A percentile compares a stretch with the other conserved stretches of the same genome.
Conservation (phyloP, 2,888 invertebrate genomes). For the Apamea epomidion region DNA sequence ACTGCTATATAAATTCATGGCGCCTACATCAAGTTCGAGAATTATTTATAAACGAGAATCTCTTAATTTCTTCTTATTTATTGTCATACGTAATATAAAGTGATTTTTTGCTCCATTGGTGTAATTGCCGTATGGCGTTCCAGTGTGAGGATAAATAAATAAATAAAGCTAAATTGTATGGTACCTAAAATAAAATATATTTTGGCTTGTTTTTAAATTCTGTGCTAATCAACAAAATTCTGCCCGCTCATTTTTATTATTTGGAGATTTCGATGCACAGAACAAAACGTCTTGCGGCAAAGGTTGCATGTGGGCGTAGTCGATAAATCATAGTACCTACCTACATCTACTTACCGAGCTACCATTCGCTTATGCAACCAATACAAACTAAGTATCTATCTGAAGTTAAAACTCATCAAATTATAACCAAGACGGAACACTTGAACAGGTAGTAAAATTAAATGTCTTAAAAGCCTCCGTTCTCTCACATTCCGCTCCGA, state of each 20-base stretch:
- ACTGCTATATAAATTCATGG: not conserved
- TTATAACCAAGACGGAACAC: not conserved
- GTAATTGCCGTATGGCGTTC: no score
- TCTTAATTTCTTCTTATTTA: not conserved
- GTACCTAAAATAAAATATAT: not conserved
- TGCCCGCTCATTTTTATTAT: slow-evolving; percentile 15
- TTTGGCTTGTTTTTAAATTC: no score
- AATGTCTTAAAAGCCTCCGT: slow-evolving; percentile 28
- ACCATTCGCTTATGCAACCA: slow-evolving; percentile 7
- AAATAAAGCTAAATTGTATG: not conserved
- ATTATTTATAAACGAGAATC: not conserved
- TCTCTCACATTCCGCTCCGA: slow-evolving; percentile 35
- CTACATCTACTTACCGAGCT: slow-evolving; percentile 2
- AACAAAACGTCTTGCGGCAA: slow-evolving; percentile 13
- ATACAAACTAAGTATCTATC: not conserved
- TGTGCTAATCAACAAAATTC: not conserved
- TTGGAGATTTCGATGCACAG: slow-evolving; percentile 20
- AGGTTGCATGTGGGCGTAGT: slow-evolving; percentile 50
- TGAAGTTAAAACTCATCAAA: slow-evolving; percentile 11
- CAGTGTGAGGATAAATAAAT: no score
- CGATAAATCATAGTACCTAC: slow-evolving; percentile 17
- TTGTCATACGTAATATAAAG: no score
- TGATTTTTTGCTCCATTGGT: no score
- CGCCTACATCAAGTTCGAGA: not conserved
- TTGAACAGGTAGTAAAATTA: slow-evolving; percentile 37